phyloP scores from a whole-genome alignment of 2,113 vertebrate species.

The Mustela nigripes region DNA sequence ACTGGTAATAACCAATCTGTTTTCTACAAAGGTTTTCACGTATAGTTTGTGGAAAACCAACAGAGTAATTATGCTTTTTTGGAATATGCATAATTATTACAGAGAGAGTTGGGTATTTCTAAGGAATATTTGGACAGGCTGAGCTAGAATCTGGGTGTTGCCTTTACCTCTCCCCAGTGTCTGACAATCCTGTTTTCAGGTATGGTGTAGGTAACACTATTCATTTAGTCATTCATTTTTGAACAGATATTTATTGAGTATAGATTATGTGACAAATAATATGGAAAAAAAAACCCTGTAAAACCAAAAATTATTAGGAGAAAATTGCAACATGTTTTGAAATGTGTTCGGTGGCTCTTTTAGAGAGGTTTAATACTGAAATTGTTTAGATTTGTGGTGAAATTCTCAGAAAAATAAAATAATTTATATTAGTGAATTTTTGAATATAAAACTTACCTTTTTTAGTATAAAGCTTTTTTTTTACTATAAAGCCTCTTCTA shows the following conservation, averaged over 20 bases:
- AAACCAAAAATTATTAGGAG: background rate
- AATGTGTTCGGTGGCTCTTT: background rate
- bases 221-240: background rate
- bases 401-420: background rate
- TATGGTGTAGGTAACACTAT: background rate
- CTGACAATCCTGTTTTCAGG: background rate
- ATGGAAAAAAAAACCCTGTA: background rate
- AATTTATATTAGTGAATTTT: background rate
- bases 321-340: background rate
- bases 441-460: background rate
- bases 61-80: background rate
- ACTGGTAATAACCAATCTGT: background rate
- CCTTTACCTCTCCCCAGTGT: background rate
- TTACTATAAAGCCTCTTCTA: background rate
- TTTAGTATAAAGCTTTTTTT: background rate
- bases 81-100: background rate
- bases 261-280: background rate
- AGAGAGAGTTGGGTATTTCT: background rate
- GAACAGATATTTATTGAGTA: background rate
- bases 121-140: background rate
- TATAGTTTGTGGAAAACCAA: conserved; percentile 8
- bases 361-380: background rate
- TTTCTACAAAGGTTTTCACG: background rate
- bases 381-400: background rate
- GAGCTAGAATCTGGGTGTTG: background rate